Evolutionary conservation across 2,888 invertebrate genomes (phyloP), one percentile per base, ranked within the genome.

Genomic region (Nasonia oneida): DNA sequence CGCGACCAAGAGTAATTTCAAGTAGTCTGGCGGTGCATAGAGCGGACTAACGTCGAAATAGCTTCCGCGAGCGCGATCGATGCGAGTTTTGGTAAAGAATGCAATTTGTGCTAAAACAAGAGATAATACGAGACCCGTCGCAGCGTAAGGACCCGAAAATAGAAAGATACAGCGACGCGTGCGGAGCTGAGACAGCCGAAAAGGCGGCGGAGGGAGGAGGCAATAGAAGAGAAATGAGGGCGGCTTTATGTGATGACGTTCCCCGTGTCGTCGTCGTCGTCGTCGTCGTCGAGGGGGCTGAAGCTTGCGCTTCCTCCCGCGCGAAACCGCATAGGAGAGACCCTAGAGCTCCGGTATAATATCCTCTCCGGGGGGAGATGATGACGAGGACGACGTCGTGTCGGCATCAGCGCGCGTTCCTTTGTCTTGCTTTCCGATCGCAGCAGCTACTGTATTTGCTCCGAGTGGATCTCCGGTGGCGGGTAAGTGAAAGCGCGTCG

Each of bases 391-490:
- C 74, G 47, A 47, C 39, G 42, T 12, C 37, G 37, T 23, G 23
- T 5, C 3, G 18, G 18, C 71, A 37, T 47, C 15, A 23, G 57
- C 23, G 37, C 23, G 15, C 37, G n/a, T 23, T 74, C 67, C 82
- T 82, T 82, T 82, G 82, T 82, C 82, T 82, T 67, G 81, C n/a
- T 39, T 53, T 39, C 47, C 47, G 75, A 81, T 75, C 57, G 77
- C 76, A 15, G 42, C 33, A 3, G 61, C 42, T 8, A 29, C 64
- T 33, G 14, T 80, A 80, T 80, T 71, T 80, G 50, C 57, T n/a
- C n/a, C 29, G 50, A 57, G 67, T 77, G 76, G 61, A 61, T 77
- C 23, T 77, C 39, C 61, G 76, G 61, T 4, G 50, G 12, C 18
- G 50, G 12, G 10, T 77, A 77, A 77, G 76, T 77, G 76, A 77